Percentiles rank a stretch among this genome's conserved stretches.
phyloP scores from a whole-genome alignment of 2,888 invertebrate genomes.

The Pterobdella sp. region DNA sequence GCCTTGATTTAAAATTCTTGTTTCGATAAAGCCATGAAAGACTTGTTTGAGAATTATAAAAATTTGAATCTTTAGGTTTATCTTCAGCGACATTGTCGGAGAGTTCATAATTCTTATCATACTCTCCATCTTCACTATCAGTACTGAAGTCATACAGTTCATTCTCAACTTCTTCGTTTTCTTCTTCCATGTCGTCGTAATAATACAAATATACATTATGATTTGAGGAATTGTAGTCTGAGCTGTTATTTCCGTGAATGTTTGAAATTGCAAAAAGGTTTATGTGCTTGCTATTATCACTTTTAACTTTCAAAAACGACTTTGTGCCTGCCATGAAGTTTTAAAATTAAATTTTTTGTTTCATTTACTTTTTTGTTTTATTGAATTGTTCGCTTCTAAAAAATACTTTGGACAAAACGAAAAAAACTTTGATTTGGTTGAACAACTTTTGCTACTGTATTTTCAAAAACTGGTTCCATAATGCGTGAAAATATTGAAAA shows the following conservation, averaged over 20 bases:
- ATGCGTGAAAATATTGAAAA: too few species aligned
- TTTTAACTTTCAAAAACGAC: conserved; percentile 7
- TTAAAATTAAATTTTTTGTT: too few species aligned
- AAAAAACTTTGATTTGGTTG: too few species aligned
- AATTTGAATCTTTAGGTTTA: neutral
- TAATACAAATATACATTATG: neutral
- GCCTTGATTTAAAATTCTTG: too few species aligned
- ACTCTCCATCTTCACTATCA: conserved; percentile 8
- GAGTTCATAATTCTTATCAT: neutral
- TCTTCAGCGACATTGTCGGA: neutral
- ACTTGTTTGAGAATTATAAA: too few species aligned
- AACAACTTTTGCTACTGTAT: too few species aligned
- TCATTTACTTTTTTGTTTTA: too few species aligned
- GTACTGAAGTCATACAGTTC: neutral
- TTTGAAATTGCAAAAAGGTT: neutral
- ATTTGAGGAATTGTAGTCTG: too few species aligned
- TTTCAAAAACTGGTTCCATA: too few species aligned
- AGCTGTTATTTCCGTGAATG: neutral
- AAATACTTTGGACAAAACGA: too few species aligned
- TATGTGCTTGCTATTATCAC: neutral
- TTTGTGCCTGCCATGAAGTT: neutral
- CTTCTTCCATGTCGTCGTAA: conserved; percentile 6
- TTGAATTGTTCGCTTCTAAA: too few species aligned
- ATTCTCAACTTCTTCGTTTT: conserved; percentile 3
- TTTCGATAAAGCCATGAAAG: too few species aligned